Percentiles rank a stretch among this genome's conserved stretches.
phyloP scores from a whole-genome alignment of 2,888 invertebrate species.

The Conomelus anceps region DNA sequence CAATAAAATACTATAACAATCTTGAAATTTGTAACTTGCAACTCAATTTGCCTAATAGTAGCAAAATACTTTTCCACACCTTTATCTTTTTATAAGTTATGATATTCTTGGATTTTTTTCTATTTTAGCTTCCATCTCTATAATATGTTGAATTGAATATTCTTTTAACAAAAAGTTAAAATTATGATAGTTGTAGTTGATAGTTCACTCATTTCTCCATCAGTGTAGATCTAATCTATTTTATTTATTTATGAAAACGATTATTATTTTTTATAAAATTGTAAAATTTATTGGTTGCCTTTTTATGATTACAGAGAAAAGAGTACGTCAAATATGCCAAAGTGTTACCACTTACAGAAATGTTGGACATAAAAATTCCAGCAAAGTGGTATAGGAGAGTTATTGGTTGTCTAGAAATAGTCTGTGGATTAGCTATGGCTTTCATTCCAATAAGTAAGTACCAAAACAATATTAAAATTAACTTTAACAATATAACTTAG shows the following conservation, averaged over 20 bases:
- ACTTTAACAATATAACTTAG: background rate
- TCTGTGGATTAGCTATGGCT: slow-evolving; percentile 77
- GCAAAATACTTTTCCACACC: no score
- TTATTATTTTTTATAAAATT: background rate
- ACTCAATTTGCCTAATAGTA: no score
- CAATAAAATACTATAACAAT: no score
- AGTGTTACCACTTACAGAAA: slow-evolving; percentile 77
- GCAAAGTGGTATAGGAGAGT: slow-evolving; percentile 87
- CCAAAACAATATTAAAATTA: background rate
- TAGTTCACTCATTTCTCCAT: no score
- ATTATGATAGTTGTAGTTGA: no score
- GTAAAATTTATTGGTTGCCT: slow-evolving; percentile 16
- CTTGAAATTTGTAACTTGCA: no score
- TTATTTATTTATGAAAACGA: background rate
- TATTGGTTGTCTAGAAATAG: slow-evolving; percentile 75
- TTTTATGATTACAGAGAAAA: slow-evolving; percentile 64
- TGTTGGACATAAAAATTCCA: slow-evolving; percentile 77
- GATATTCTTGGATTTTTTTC: no score
- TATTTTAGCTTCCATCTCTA: background rate
- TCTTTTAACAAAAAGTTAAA: background rate
- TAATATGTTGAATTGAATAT: background rate
- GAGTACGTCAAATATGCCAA: slow-evolving; percentile 95
- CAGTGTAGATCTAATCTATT: no score
- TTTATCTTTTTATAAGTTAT: no score
- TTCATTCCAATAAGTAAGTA: slow-evolving; percentile 75